Percentiles rank a stretch among this genome's conserved stretches.
These are phyloP conservation scores for Siderastrea siderea DNA, from an alignment of 92 coral and sea anemone genomes.

Conservation along the genomic window DNA sequence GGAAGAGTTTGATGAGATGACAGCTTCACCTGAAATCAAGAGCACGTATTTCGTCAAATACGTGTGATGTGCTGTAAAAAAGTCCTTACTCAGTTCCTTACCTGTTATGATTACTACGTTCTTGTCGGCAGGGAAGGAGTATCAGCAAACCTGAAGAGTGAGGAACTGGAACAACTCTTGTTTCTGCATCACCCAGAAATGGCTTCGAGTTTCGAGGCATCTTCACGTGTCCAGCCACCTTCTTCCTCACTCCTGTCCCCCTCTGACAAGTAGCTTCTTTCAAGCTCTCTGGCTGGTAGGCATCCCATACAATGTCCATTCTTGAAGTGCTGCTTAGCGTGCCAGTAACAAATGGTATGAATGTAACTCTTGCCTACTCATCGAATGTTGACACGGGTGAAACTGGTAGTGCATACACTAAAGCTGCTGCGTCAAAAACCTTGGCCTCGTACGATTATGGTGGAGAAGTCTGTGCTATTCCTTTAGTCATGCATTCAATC, in stretches of 20 bases:
- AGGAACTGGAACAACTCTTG: slow-evolving; percentile 49
- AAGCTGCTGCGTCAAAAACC: slow-evolving; percentile 54
- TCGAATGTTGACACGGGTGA: too few species aligned
- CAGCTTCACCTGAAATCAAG: neutral
- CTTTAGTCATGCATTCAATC: slow-evolving; percentile 21
- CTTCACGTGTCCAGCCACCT: slow-evolving; percentile 55
- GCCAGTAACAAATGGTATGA: too few species aligned
- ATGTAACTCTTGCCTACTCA: too few species aligned
- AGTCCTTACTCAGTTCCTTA: neutral
- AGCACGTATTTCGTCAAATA: neutral
- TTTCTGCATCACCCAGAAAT: slow-evolving; percentile 38
- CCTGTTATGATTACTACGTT: neutral
- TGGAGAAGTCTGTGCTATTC: slow-evolving; percentile 9
- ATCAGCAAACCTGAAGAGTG: slow-evolving; percentile 33
- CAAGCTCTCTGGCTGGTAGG: slow-evolving; percentile 37
- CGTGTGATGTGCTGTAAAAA: neutral
- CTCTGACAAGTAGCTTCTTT: slow-evolving; percentile 41
- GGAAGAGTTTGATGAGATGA: neutral
- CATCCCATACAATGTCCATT: slow-evolving; percentile 34
- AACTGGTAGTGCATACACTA: slow-evolving; percentile 24
- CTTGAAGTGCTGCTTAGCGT: too few species aligned
- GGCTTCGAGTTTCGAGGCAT: slow-evolving; percentile 57
- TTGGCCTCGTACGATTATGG: slow-evolving; percentile 24
- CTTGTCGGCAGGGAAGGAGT: slow-evolving; percentile 23
- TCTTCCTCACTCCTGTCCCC: slow-evolving; percentile 48